Base-by-base conservation (phyloP, 92 coral and sea anemone genomes). In the Palythoa caribaeorum region DNA sequence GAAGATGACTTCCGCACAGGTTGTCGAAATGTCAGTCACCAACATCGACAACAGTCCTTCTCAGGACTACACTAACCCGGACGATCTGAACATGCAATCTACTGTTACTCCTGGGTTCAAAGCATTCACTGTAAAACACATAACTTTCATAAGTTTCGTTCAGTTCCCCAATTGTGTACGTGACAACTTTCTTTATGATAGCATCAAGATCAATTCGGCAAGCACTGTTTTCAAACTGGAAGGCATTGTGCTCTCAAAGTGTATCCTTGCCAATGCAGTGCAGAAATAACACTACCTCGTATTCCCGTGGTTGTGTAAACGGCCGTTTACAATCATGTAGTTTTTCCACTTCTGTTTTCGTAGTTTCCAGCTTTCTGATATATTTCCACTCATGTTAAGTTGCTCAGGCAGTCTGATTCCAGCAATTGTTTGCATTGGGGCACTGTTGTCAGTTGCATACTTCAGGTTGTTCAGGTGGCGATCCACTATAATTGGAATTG, bases 151-250 rank as follows among this genome's bases (percentile, higher is more conserved):
- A 87, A 11, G 79, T 66, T 87, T 79, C 79, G 66, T 87, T 87
- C n/a, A 87, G 59, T 70, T 87, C 79, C 10, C 90, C 79, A 44
- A 87, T 87, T 14, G 85, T 78, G 68, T 78, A 87, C 50, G 68
- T 79, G 53, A 78, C 86, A 44, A 87, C 36, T 66, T 78, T 87
- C 70, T 78, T 76, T 37, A 79, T 62, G 52, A 87, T 77, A 12
- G 68, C 71, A 14, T 80, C 65, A 50, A 59, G 50, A 47, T 77
- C 60, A 37, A 60, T 52, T 17, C 62, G 73, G 63, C 62, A 84
- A 13, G 38, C 53, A 14, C 55, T 66, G 17, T 80, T 62, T 5
- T 87, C 84, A 77, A 87, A 77, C 13, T 80, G 80, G 20, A 87
- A 77, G 16, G 83, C 84, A 59, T 87, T 87, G 66, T 77, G 36